Conservation (phyloP, 2,113 vertebrate species). For the Taurulus bubalis region DNA sequence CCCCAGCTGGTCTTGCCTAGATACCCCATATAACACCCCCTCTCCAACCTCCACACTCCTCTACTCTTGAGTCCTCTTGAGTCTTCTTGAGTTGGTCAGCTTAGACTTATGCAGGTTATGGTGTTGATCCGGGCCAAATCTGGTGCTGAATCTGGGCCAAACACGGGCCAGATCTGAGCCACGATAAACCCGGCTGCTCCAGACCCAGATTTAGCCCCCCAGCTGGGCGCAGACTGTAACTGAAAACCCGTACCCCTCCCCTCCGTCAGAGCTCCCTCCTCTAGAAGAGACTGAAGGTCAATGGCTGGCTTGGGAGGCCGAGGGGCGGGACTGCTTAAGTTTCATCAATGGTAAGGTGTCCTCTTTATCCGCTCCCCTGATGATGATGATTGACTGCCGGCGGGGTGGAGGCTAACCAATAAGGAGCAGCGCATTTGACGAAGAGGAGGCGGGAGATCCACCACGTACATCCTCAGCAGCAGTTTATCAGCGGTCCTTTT, state of each 20-base stretch:
- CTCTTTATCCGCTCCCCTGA: conserved; percentile 61
- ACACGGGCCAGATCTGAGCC: conserved; percentile 41
- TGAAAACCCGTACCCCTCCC: conserved; percentile 77
- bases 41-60: conserved; percentile 15
- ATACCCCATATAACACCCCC: conserved; percentile 61
- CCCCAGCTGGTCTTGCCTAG: conserved; percentile 68
- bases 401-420: conserved; percentile 44
- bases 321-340: conserved; percentile 73
- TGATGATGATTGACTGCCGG: conserved; percentile 55
- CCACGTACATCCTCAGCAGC: conserved; percentile 33
- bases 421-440: conserved; percentile 42
- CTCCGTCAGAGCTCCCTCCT: conserved; percentile 77
- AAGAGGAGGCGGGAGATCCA: conserved; percentile 44
- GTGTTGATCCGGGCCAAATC: conserved; percentile 60
- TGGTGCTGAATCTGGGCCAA: conserved; percentile 31
- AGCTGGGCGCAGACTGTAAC: conserved; percentile 71
- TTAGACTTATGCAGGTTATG: conserved; percentile 73
- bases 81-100: conserved; percentile 66
- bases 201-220: conserved; percentile 74
- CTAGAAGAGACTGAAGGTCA: conserved; percentile 81
- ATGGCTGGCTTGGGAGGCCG: conserved; percentile 76
- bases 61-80: too few relatives aligned
- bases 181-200: conserved; percentile 63
- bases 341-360: conserved; percentile 83
- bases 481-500: conserved; percentile 65